These are phyloP conservation scores for Echinometra lucunter DNA, from an alignment of 53 echinoderm and acorn worm species.

Conservation along the genomic window DNA sequence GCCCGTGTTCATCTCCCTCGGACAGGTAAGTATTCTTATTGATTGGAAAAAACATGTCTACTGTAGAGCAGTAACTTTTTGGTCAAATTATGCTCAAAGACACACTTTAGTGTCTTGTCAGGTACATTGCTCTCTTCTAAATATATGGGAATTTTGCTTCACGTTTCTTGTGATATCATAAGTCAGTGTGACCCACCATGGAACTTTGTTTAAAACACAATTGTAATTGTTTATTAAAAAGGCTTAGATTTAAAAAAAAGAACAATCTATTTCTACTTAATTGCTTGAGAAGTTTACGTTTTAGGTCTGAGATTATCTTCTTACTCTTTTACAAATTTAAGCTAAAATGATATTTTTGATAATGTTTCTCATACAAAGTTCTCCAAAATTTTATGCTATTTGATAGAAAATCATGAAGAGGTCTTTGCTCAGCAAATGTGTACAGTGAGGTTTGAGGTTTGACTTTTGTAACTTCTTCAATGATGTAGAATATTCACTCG, in stretches of 20 bases:
- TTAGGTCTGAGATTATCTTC: not conserved
- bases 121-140: too few species aligned
- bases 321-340: too few species aligned
- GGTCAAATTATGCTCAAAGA: too few species aligned
- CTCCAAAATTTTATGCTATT: not conserved
- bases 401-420: too few species aligned
- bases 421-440: not conserved
- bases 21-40: constrained; percentile 71
- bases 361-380: not conserved
- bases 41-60: too few species aligned
- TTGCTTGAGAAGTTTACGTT: not conserved
- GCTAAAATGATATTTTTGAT: not conserved
- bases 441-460: not conserved
- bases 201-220: too few species aligned
- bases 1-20: constrained; percentile 83
- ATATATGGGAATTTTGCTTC: not conserved
- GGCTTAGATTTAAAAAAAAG: too few species aligned
- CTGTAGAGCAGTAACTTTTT: too few species aligned
- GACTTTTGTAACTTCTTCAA: not conserved
- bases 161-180: not conserved
- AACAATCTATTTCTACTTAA: too few species aligned
- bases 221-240: too few species aligned
- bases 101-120: too few species aligned
- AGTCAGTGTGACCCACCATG: too few species aligned
- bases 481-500: not conserved